Conservation (phyloP, 2,113 vertebrate species). For the Hassar affinis region DNA sequence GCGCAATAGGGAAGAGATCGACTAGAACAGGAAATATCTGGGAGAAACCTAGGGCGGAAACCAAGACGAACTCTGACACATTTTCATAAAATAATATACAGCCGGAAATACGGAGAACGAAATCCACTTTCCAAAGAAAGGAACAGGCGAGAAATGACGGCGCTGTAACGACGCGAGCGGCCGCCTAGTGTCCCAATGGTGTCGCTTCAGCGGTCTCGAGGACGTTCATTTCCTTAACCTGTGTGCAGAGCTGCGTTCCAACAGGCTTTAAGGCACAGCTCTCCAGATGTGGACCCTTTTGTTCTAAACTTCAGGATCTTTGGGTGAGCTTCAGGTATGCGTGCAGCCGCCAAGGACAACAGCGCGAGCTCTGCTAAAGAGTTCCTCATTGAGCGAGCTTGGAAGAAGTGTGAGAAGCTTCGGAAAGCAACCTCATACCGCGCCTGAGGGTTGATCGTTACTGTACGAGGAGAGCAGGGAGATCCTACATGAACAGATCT, state of each 20-base stretch:
- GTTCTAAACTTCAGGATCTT: constrained; percentile 35
- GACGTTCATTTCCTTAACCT: constrained; percentile 30
- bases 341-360: constrained; percentile 39
- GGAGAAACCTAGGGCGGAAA: background rate
- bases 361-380: constrained; percentile 23
- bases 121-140: too few relatives aligned
- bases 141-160: background rate
- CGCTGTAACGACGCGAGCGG: background rate
- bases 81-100: background rate
- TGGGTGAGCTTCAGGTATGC: constrained; percentile 47
- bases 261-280: constrained; percentile 26
- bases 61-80: background rate
- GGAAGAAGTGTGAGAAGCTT: background rate
- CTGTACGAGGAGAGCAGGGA: background rate
- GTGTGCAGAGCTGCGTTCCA: constrained; percentile 12
- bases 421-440: constrained; percentile 37
- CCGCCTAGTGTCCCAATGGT: background rate
- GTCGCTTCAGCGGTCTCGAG: background rate
- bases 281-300: constrained; percentile 44
- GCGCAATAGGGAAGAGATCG: background rate
- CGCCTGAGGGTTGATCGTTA: constrained; percentile 35
- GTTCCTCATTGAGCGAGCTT: constrained; percentile 38
- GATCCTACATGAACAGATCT: background rate
- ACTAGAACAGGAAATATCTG: background rate
- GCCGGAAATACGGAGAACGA: background rate